Conservation (phyloP, 2,113 vertebrate genomes). For the Paralichthys olivaceus region DNA sequence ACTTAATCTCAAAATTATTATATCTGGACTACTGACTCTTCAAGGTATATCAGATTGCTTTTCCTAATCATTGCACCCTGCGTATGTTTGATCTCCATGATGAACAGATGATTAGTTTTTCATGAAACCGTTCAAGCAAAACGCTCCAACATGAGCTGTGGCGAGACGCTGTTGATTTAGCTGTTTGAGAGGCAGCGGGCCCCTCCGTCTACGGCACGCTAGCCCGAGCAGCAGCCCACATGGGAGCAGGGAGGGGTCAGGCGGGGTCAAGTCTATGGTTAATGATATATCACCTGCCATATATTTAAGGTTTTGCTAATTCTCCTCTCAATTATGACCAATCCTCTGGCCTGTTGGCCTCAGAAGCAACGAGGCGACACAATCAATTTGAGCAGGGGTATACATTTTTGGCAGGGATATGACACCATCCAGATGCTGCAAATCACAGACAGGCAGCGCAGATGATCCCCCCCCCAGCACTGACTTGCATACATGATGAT, state of each 20-base stretch:
- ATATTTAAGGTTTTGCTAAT: conserved; percentile 96
- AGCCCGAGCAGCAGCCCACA: conserved; percentile 81
- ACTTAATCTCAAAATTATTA: conserved; percentile 86
- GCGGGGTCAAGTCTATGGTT: conserved; percentile 96
- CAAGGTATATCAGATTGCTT: conserved; percentile 89
- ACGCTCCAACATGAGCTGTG: conserved; percentile 84
- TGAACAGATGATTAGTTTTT: conserved; percentile 99
- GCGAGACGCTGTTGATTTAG: conserved; percentile 97
- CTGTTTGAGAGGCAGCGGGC: conserved; percentile 88
- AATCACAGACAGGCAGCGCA: conserved; percentile 55
- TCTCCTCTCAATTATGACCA: conserved; percentile 88
- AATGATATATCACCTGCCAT: conserved; percentile 95
- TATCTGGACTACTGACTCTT: conserved; percentile 87
- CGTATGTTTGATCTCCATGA: conserved; percentile 98
- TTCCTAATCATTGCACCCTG: conserved; percentile 93
- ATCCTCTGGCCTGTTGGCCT: conserved; percentile 78
- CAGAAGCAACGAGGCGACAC: conserved; percentile 77
- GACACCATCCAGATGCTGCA: conserved; percentile 83
- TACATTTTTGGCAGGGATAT: conserved; percentile 78
- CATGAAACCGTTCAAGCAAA: conserved; percentile 97
- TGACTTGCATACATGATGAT: conserved; percentile 47
- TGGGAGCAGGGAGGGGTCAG: conserved; percentile 88
- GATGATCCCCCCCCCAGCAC: conserved; percentile 49
- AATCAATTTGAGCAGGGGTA: conserved; percentile 84
- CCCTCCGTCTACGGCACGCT: conserved; percentile 82